Percentiles rank a stretch among this genome's conserved stretches.
Evolutionary conservation across 92 coral and sea anemone genomes (phyloP).

Genomic region (Chrysogorgia sp.): DNA sequence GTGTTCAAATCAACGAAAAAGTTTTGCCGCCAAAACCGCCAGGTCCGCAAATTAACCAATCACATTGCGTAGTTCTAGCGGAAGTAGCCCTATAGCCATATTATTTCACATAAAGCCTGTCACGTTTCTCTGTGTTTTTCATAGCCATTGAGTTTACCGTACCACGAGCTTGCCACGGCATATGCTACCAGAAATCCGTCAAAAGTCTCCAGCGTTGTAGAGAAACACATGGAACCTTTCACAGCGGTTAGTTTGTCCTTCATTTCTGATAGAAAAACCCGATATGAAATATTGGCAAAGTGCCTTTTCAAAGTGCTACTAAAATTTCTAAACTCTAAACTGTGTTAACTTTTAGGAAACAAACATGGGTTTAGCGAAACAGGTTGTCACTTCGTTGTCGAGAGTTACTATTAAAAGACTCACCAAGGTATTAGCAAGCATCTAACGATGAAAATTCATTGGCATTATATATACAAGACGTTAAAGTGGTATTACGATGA

Average conservation of each 20-base stretch:
- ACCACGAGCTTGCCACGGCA: conserved; percentile 83
- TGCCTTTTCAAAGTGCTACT: background rate
- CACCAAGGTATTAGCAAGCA: conserved; percentile 88
- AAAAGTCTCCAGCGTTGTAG: conserved; percentile 71
- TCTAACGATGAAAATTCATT: too few species aligned
- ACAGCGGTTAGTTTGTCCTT: conserved; percentile 75
- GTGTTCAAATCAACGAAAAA: too few species aligned
- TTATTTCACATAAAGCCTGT: background rate
- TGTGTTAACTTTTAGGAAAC: conserved; percentile 71
- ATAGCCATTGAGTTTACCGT: conserved; percentile 87
- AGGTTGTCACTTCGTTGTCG: conserved; percentile 86
- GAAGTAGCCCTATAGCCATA: background rate
- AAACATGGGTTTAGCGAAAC: conserved; percentile 90
- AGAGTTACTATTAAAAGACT: conserved; percentile 87
- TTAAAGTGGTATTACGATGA: too few species aligned
- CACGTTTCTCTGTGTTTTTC: background rate
- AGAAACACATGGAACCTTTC: conserved; percentile 78
- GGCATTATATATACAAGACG: too few species aligned
- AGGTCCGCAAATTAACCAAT: too few species aligned
- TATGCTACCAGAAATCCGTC: conserved; percentile 77
- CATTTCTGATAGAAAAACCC: too few species aligned
- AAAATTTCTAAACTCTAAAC: background rate
- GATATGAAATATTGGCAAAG: too few species aligned
- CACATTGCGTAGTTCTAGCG: too few species aligned
- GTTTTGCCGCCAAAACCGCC: too few species aligned